phyloP scores from a whole-genome alignment of 2,888 invertebrate species.

The Beris morrisii region DNA sequence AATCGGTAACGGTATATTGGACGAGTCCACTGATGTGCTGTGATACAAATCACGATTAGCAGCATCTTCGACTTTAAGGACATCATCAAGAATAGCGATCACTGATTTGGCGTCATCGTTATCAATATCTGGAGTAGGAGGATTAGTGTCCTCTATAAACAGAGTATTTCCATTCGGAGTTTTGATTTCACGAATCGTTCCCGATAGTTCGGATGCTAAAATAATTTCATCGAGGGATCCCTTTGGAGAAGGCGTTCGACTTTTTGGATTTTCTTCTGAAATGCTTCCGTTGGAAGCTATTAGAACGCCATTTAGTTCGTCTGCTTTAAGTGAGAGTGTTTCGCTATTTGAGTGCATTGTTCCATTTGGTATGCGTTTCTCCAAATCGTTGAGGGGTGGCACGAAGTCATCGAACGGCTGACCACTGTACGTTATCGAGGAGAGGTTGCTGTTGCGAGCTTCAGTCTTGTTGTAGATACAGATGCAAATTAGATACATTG shows the following conservation, averaged over 20 bases:
- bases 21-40: constrained; percentile 47
- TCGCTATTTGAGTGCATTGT: constrained; percentile 22
- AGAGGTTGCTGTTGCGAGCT: constrained; percentile 9
- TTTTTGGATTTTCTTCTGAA: neutral
- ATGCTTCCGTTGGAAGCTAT: constrained; percentile 6
- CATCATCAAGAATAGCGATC: constrained; percentile 51
- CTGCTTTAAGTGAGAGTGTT: constrained; percentile 20
- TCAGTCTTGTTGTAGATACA: constrained; percentile 46
- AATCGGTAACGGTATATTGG: constrained; percentile 49
- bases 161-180: constrained; percentile 50
- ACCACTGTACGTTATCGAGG: constrained; percentile 24
- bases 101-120: constrained; percentile 49
- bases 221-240: constrained; percentile 48
- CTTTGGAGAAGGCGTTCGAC: constrained; percentile 33
- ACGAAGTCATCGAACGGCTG: constrained; percentile 23
- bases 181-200: constrained; percentile 48
- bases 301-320: constrained; percentile 3
- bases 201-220: constrained; percentile 46
- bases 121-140: constrained; percentile 5
- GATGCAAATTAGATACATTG: constrained; percentile 49
- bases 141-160: constrained; percentile 45
- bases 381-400: constrained; percentile 14
- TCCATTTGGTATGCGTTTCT: constrained; percentile 22
- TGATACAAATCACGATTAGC: constrained; percentile 21
- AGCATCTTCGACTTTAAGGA: constrained; percentile 48